Percentiles rank a stretch among this genome's conserved stretches.
These are phyloP conservation scores for Atrichornis clamosus DNA, from an alignment of 2,113 vertebrate species.

Conservation along the genomic window DNA sequence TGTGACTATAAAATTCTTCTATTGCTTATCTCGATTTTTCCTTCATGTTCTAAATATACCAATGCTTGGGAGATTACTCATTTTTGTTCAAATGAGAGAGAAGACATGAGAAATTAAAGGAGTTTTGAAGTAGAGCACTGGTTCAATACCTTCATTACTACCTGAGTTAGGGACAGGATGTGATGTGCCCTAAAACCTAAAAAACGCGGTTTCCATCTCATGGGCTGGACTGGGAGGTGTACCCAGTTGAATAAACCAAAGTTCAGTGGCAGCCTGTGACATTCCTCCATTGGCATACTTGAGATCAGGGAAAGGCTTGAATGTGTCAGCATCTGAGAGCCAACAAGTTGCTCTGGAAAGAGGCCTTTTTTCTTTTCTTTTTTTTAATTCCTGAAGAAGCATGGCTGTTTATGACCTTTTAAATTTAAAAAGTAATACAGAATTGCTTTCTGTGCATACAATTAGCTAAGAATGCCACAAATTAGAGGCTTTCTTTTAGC, in stretches of 20 bases:
- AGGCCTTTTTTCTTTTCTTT: not conserved
- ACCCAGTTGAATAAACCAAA: not conserved
- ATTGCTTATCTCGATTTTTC: constrained; percentile 39
- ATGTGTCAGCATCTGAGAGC: not conserved
- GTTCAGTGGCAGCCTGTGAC: not conserved
- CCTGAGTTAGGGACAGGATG: not conserved
- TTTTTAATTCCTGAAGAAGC: not conserved
- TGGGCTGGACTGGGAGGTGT: not conserved
- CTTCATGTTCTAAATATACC: constrained; percentile 38
- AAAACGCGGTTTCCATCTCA: not conserved
- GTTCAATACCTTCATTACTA: not conserved
- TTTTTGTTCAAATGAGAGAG: not conserved
- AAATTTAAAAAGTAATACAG: not conserved
- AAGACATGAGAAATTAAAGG: not conserved
- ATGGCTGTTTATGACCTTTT: not conserved
- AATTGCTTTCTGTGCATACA: not conserved
- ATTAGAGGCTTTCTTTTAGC: not conserved
- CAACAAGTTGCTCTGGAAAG: not conserved
- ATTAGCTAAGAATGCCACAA: not conserved
- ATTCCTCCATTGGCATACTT: not conserved
- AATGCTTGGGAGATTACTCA: constrained; percentile 22
- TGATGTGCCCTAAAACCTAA: not conserved
- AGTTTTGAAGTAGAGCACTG: not conserved
- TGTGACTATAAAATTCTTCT: constrained; percentile 46
- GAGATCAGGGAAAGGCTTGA: not conserved